Percentiles rank a stretch among this genome's conserved stretches.
phyloP scores from a whole-genome alignment of 1,140 invertebrate genomes.

The Drosophila littoralis region DNA sequence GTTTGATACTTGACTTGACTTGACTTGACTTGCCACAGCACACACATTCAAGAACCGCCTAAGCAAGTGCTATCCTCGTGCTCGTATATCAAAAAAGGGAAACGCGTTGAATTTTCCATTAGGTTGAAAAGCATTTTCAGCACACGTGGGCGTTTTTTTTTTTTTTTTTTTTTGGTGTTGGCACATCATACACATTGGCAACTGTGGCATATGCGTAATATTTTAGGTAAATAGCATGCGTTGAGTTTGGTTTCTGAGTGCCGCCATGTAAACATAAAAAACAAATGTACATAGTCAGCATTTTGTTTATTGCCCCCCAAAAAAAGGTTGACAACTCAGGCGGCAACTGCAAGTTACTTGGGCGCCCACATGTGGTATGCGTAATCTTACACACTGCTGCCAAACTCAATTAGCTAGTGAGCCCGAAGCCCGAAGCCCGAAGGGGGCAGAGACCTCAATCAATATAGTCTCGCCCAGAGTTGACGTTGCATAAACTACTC shows the following conservation, averaged over 20 bases:
- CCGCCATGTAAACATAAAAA: slow-evolving; percentile 34
- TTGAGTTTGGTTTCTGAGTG: slow-evolving; percentile 37
- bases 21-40: slow-evolving; percentile 22
- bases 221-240: slow-evolving; percentile 62
- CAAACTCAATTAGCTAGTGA: slow-evolving; percentile 47
- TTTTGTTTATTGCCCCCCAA: slow-evolving; percentile 29
- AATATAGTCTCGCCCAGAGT: slow-evolving; percentile 14
- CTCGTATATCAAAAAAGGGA: slow-evolving; percentile 56
- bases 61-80: slow-evolving; percentile 16
- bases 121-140: slow-evolving; percentile 69
- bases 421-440: neutral
- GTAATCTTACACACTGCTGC: slow-evolving; percentile 26
- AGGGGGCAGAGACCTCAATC: slow-evolving; percentile 21
- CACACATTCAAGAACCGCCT: slow-evolving; percentile 16
- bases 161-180: slow-evolving; percentile 20
- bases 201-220: slow-evolving; percentile 54
- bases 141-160: slow-evolving; percentile 58
- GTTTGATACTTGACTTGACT: slow-evolving; percentile 48
- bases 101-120: slow-evolving; percentile 74
- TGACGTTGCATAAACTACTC: slow-evolving; percentile 4
- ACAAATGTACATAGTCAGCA: slow-evolving; percentile 28
- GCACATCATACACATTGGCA: slow-evolving; percentile 53
- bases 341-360: slow-evolving; percentile 1
- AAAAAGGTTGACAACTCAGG: slow-evolving; percentile 30
- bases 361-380: slow-evolving; percentile 28